Evolutionary conservation across 2,888 invertebrate species (phyloP), one percentile per base, ranked within the genome.

Genomic region (Andrena chrysosceles): DNA sequence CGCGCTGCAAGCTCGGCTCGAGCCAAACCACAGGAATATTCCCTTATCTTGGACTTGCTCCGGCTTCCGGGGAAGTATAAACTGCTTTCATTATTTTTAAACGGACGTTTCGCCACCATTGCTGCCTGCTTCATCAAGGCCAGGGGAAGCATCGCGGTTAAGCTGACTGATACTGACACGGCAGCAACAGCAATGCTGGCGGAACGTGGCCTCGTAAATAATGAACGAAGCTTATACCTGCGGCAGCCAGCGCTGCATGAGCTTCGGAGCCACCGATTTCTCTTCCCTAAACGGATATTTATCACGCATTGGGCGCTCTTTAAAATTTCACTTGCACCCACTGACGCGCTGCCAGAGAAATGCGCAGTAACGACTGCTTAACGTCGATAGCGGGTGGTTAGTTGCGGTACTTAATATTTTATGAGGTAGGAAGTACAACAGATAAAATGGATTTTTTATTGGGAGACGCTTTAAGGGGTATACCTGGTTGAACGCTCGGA

Each of bases 71-170:
- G 59, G 10, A 26, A 20, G 23, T 78, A 62, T 62, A 67, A 68
- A 67, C 49, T 23, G 23, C 31, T 62, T 78, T 78, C 75, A 62
- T 78, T 78, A 75, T 75, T 75, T 78, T 62, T 75, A 54, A 62
- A 68, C 67, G 26, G 75, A 78, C 62, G 62, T 67, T 62, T 26
- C 77, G 13, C 31, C 60, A 29, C 60, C 75, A 42, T 74, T 75
- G 10, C 35, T 67, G 67, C 49, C 31, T 67, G 67, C 67, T 78
- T 62, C 75, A 62, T 78, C 76, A 75, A 42, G n/a, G 20, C n/a
- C 16, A 2, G 10, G 10, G 62, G 66, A 23, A 33, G 23, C n/a
- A 26, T n/a, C 8, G 23, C 23, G 8, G 48, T 23, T 78, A 75
- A 75, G 62, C 72, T 72, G 77, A 72, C 75, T 67, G 62, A 48